These are phyloP conservation scores for Corythaixoides concolor DNA, from an alignment of 2,113 vertebrate species.

Conservation along the genomic window DNA sequence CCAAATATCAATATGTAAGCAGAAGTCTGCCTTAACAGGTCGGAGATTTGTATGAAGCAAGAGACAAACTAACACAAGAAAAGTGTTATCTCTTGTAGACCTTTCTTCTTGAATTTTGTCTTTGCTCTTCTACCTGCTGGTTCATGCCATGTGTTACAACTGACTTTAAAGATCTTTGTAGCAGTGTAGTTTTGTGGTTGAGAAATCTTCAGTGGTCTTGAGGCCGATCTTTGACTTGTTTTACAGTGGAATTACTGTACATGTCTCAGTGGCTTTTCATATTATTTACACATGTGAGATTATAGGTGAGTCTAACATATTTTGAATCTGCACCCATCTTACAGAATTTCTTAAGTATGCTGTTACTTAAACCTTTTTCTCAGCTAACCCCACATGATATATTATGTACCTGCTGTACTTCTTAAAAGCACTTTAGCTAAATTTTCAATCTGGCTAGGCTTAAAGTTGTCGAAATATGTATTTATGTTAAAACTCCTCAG, in stretches of 20 bases:
- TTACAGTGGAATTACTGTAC: neutral
- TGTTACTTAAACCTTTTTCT: neutral
- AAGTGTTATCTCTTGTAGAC: fast-evolving
- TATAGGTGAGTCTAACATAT: neutral
- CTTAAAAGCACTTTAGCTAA: constrained; percentile 16
- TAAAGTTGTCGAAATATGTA: constrained; percentile 18
- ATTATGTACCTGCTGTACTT: neutral
- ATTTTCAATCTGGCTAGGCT: neutral
- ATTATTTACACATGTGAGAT: neutral
- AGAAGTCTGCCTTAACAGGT: neutral
- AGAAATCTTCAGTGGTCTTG: neutral
- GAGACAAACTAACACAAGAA: neutral
- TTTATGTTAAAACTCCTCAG: neutral
- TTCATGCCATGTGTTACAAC: neutral
- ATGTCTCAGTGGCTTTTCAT: neutral
- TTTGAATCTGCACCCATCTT: neutral
- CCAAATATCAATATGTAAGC: neutral
- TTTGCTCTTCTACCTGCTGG: neutral
- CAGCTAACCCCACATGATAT: constrained; percentile 1
- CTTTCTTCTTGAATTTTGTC: neutral
- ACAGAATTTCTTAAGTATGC: neutral
- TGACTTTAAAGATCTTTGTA: neutral
- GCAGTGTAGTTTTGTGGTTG: neutral
- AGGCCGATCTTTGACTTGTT: neutral
- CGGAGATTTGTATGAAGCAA: neutral